phyloP scores from a whole-genome alignment of 1,140 invertebrate genomes.

The Nasonia longicornis region DNA sequence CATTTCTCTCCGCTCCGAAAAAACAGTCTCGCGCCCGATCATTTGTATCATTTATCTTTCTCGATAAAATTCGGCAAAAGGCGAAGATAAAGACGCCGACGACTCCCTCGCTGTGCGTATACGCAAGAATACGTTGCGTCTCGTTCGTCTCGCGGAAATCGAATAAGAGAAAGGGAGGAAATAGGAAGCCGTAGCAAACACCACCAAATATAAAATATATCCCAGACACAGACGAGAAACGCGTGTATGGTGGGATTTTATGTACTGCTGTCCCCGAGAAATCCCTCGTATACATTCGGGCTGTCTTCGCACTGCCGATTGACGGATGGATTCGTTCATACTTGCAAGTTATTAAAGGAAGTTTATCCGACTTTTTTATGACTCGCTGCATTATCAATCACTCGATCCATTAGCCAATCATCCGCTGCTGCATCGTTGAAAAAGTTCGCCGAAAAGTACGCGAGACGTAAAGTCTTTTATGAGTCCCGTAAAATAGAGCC shows the following conservation, averaged over 20 bases:
- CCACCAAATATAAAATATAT: background rate
- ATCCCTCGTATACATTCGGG: background rate
- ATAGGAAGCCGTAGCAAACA: background rate
- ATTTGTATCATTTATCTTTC: background rate
- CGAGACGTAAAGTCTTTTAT: too few relatives aligned
- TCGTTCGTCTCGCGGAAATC: too few relatives aligned
- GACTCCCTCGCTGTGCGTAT: background rate
- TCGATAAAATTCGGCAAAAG: background rate
- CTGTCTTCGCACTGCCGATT: background rate
- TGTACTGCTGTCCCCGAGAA: background rate
- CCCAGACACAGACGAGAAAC: background rate
- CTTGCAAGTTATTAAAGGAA: too few relatives aligned
- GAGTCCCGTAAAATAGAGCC: too few relatives aligned
- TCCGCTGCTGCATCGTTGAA: too few relatives aligned
- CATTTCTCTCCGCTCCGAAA: background rate
- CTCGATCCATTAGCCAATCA: too few relatives aligned
- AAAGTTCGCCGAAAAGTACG: too few relatives aligned
- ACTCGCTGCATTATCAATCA: too few relatives aligned
- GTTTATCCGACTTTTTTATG: too few relatives aligned
- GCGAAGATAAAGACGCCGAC: background rate
- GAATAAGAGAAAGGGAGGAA: background rate
- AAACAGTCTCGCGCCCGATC: background rate
- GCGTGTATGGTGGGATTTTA: background rate
- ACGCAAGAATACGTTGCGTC: too few relatives aligned
- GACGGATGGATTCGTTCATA: too few relatives aligned